These are phyloP conservation scores for Thalassarche chlororhynchos DNA, from an alignment of 2,113 vertebrate species.

Conservation along the genomic window DNA sequence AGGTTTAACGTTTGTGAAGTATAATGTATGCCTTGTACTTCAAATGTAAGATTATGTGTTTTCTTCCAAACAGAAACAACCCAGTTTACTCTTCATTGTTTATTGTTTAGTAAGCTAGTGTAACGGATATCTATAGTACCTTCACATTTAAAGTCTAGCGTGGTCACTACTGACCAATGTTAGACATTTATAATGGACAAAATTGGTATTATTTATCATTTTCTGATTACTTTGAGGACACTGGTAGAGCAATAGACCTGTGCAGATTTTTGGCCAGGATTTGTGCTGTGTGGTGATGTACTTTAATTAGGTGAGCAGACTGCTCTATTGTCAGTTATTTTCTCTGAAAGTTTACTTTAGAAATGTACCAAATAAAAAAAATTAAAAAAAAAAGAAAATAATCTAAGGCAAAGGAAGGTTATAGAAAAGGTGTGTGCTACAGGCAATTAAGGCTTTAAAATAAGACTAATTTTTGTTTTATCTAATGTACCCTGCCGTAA, in stretches of 20 bases:
- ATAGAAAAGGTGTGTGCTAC: not conserved
- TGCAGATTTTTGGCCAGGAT: not conserved
- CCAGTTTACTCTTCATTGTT: not conserved
- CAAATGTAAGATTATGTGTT: not conserved
- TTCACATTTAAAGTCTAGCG: not conserved
- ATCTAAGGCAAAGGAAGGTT: not conserved
- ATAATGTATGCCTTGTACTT: not conserved
- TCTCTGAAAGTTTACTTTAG: not conserved
- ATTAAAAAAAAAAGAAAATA: too few relatives aligned
- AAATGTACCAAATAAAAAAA: not conserved
- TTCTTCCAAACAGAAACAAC: not conserved
- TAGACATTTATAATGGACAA: conserved; percentile 7
- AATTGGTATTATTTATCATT: conserved; percentile 31
- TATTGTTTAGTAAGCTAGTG: not conserved
- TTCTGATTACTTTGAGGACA: conserved; percentile 22
- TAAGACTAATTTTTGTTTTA: not conserved
- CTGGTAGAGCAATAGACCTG: not conserved
- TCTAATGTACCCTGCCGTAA: not conserved
- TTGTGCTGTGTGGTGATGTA: not conserved
- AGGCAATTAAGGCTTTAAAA: not conserved
- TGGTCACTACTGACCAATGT: not conserved
- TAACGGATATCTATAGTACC: not conserved
- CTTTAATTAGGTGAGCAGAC: conserved; percentile 1
- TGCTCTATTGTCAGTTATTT: not conserved
- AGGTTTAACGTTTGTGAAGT: not conserved